Evolutionary conservation across 2,113 vertebrate genomes (phyloP).

Genomic region (Gymnocephalus cernua): DNA sequence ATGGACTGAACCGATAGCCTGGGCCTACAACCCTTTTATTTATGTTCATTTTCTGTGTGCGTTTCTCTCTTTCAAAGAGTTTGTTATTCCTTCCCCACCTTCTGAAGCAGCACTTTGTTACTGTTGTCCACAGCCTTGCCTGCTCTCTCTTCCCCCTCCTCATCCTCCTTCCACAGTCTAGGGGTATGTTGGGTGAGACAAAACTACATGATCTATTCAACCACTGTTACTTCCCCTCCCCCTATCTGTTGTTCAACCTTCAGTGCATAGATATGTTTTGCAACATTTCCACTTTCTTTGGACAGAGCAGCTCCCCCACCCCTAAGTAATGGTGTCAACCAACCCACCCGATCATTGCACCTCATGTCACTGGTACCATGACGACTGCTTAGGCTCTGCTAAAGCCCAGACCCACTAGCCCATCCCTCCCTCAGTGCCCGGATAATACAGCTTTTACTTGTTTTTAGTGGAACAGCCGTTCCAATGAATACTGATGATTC

Average conservation of each 20-base stretch:
- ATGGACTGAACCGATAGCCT: not conserved
- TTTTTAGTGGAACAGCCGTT: slow-evolving; percentile 21
- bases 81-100: slow-evolving; percentile 40
- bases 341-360: slow-evolving; percentile 58
- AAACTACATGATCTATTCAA: not conserved
- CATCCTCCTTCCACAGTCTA: slow-evolving; percentile 1
- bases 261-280: not conserved
- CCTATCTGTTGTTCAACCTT: slow-evolving; percentile 15
- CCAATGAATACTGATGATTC: not conserved
- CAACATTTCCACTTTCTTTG: slow-evolving; percentile 39
- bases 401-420: slow-evolving; percentile 27
- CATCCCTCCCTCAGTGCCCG: slow-evolving; percentile 21
- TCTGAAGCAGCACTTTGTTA: slow-evolving; percentile 46
- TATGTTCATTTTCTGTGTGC: not conserved
- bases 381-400: slow-evolving; percentile 59
- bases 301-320: slow-evolving; percentile 22
- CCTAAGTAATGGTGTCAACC: slow-evolving; percentile 50
- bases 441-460: slow-evolving; percentile 29
- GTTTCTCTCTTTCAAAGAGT: slow-evolving; percentile 26
- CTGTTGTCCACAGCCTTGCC: slow-evolving; percentile 12
- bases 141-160: not conserved
- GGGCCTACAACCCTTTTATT: slow-evolving; percentile 13
- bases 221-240: not conserved
- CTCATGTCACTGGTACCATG: slow-evolving; percentile 72
- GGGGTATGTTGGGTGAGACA: slow-evolving; percentile 43